Base-by-base conservation (phyloP, 2,888 invertebrate species). In the Ectemnius cavifrons region DNA sequence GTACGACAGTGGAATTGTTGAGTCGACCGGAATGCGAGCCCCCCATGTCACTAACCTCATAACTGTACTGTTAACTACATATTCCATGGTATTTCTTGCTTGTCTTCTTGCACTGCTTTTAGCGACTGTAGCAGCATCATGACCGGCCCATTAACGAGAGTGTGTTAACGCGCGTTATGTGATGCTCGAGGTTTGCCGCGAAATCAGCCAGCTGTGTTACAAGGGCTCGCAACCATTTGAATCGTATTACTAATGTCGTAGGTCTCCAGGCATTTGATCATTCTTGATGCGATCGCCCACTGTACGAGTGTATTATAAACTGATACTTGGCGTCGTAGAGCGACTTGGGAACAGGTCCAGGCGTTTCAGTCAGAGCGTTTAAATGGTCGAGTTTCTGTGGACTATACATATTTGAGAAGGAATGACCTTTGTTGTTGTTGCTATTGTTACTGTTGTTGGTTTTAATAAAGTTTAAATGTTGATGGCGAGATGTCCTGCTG, bases 41-140 rank as follows among this genome's bases (percentile, higher is more conserved):
- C 83, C 85, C 83, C 85, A 83, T 80, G 82, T 86, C 77, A 89
- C 89, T 89, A 89, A 89, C 86, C 77, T 85, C 83, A 78, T 75
- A 71, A 81, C 69, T n/a, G 69, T 78, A 58, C 76, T 71, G 65
- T 57, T 89, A 85, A 89, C 87, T 76, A 80, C 83, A 69, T 86
- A 85, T 71, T 80, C 82, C 69, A 80, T 87, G 84, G 84, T 87
- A 76, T 79, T 89, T 84, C 86, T 88, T 79, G 86, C 87, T 79
- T 86, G 88, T 84, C 83, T 87, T 78, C 84, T 89, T 85, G 88
- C 86, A 86, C 84, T 89, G 87, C 85, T 89, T 84, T 80, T 89
- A 86, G 89, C 88, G 77, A 85, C 85, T 74, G 79, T 86, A 80
- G 83, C 82, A 77, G 88, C 87, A 86, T 85, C 84, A 83, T 88